Evolutionary conservation across 2,888 invertebrate genomes (phyloP).

Genomic region (Blomia tropicalis): DNA sequence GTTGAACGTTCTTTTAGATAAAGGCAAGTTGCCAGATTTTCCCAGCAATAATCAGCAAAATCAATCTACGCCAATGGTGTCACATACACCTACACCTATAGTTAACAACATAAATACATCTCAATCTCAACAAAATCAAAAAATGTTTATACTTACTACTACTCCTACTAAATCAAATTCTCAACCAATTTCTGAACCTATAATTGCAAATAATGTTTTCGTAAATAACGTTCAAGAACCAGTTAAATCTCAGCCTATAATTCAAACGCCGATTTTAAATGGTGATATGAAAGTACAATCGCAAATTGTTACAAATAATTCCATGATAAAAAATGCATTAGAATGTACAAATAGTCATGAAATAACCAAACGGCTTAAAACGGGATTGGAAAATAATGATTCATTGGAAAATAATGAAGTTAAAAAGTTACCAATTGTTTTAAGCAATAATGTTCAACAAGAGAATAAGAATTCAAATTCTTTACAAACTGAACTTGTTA

Average conservation of each 20-base stretch:
- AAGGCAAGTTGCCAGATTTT: constrained; percentile 29
- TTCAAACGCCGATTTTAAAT: background rate
- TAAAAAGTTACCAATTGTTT: background rate
- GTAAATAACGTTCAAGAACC: background rate
- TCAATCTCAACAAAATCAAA: constrained; percentile 4
- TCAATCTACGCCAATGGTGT: background rate
- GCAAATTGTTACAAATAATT: background rate
- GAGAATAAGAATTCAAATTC: too few relatives aligned
- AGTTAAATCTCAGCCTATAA: background rate
- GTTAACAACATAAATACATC: constrained; percentile 11
- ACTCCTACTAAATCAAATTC: constrained; percentile 2
- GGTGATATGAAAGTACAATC: background rate
- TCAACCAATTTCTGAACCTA: background rate
- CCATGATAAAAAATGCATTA: background rate
- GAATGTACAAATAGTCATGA: background rate
- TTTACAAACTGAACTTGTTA: background rate
- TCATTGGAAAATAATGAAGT: background rate
- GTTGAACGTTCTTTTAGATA: constrained; percentile 31
- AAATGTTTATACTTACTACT: constrained; percentile 24
- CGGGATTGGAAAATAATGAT: background rate
- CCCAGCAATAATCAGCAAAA: constrained; percentile 13
- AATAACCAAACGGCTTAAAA: background rate
- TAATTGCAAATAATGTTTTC: background rate
- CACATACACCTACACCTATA: background rate
- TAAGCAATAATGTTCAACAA: background rate